phyloP scores from a whole-genome alignment of 2,888 invertebrate genomes.

The Phania funesta region DNA sequence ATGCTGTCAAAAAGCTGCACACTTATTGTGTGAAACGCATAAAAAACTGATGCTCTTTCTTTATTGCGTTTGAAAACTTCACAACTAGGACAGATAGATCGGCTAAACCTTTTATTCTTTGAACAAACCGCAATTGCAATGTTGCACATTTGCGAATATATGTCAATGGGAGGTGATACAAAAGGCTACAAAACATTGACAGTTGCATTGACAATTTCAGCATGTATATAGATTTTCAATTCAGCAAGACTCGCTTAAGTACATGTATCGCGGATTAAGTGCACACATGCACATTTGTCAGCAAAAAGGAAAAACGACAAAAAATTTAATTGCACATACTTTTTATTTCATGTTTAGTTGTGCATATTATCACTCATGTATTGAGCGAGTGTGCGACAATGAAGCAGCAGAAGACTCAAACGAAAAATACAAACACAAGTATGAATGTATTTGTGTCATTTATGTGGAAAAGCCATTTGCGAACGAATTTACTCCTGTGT shows the following conservation, averaged over 20 bases:
- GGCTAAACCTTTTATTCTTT: not conserved
- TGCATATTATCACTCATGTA: constrained; percentile 21
- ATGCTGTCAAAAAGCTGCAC: constrained; percentile 17
- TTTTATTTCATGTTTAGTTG: constrained; percentile 1
- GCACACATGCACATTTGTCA: not conserved
- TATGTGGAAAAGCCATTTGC: no score
- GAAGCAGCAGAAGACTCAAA: not conserved
- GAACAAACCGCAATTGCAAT: constrained; percentile 31
- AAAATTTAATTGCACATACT: not conserved
- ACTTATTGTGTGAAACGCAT: not conserved
- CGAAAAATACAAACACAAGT: not conserved
- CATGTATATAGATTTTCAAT: constrained; percentile 7
- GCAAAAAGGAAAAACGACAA: not conserved
- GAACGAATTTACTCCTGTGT: no score
- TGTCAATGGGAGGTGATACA: constrained; percentile 35
- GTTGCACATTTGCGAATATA: constrained; percentile 32
- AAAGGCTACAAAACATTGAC: not conserved
- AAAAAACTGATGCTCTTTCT: not conserved
- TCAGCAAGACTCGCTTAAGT: not conserved
- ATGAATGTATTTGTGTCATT: not conserved
- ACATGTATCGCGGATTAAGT: not conserved
- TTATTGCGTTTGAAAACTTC: not conserved
- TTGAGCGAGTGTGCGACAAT: not conserved
- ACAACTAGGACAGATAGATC: constrained; percentile 22
- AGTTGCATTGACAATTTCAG: constrained; percentile 8